A percentile compares a stretch with the other conserved stretches of the same genome.
Evolutionary conservation across 2,113 vertebrate genomes (phyloP).

Genomic region (Carollia perspicillata): DNA sequence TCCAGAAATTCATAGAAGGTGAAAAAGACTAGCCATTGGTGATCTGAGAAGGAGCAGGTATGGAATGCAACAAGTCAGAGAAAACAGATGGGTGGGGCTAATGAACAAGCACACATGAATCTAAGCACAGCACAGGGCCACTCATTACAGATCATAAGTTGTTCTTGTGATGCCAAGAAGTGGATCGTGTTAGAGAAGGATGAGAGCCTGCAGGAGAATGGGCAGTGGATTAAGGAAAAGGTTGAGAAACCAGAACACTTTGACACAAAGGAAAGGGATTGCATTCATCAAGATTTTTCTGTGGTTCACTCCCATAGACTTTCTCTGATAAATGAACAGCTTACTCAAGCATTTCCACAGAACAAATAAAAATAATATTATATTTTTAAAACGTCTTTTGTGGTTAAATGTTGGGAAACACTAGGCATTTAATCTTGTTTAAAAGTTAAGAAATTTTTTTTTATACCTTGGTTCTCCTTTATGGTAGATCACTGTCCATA

Average conservation of each 20-base stretch:
- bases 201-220: background rate
- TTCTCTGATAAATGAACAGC: background rate
- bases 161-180: background rate
- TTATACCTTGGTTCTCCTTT: conserved; percentile 5
- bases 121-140: too few relatives aligned
- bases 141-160: background rate
- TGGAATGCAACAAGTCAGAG: background rate
- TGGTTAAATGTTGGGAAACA: background rate
- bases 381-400: background rate
- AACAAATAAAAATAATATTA: background rate
- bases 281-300: background rate
- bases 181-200: background rate
- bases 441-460: background rate
- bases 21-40: background rate
- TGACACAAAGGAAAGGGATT: background rate
- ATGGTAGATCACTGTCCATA: background rate
- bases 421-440: background rate
- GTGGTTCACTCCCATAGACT: background rate
- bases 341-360: background rate
- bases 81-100: background rate
- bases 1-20: background rate
- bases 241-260: background rate
- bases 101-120: background rate
- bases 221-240: background rate
- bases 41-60: background rate